Base-by-base conservation (phyloP, 2,113 vertebrate genomes). In the Cinclus mexicanus region DNA sequence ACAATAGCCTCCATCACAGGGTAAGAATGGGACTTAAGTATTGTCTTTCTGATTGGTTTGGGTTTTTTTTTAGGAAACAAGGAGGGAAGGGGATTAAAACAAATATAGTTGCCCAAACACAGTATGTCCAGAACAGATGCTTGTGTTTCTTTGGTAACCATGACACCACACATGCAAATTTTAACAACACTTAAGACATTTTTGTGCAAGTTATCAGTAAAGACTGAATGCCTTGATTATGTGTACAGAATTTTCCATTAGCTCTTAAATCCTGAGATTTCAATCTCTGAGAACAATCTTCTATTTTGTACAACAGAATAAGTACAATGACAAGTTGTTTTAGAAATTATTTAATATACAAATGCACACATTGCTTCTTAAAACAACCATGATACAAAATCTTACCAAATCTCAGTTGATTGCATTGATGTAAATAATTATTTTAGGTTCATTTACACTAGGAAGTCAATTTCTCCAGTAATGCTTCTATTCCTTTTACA, bases 391-490 rank as follows among this genome's bases (percentile, higher is more conserved):
- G 25, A 18, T 68, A 23, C 29, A 83, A 92, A 90, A 90, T 53
- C 37, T 86, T 78, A 88, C 11, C 23, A 89, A 82, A 74, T 59
- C 24, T 52, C 17, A 39, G 29, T 18, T 64, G 33, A 56, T 13
- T 91, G 59, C 83, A 83, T 21, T 46, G 37, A 84, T 29, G n/a
- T 47, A 89, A 85, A 42, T 10, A 41, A 39, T 85, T 37, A 59
- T 71, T 60, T 88, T 44, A 76, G 33, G 14, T 79, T 74, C 35
- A 44, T 53, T 92, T 85, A 84, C 50, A 94, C 59, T 98, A 98
- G 37, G 98, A 97, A 71, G 95, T 97, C 88, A 99, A 97, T 49
- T 98, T 98, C 94, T 99, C 98, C 95, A 99, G 97, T 64, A 99
- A 97, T 53, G 97, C 98, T 87, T 99, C 98, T 24, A 98, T 91